Evolutionary conservation across 2,888 invertebrate species (phyloP).

Genomic region (Himalopsyche anomala): DNA sequence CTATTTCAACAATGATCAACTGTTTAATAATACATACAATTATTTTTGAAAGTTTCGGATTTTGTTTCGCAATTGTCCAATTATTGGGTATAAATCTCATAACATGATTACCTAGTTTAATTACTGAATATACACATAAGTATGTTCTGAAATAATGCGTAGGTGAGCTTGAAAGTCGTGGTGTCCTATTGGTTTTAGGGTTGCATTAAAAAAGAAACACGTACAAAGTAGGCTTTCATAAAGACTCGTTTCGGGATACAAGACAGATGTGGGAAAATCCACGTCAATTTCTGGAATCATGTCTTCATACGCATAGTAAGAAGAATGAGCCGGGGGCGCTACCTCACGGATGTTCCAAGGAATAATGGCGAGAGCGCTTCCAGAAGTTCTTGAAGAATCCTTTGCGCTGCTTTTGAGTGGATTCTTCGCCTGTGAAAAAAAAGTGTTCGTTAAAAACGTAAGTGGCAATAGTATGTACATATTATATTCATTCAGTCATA

Average conservation of each 20-base stretch:
- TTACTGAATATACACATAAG: background rate
- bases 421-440: constrained; percentile 80
- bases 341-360: constrained; percentile 89
- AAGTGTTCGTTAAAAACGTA: background rate
- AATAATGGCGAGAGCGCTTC: constrained; percentile 92
- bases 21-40: background rate
- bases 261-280: background rate
- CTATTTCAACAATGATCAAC: constrained; percentile 22
- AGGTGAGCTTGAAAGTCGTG: background rate
- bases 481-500: background rate
- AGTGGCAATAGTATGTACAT: background rate
- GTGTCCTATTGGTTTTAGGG: background rate
- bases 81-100: background rate
- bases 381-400: constrained; percentile 93
- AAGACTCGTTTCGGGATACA: background rate
- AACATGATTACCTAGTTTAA: background rate
- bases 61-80: background rate
- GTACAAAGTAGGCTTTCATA: background rate
- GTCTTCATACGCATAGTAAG: constrained; percentile 10
- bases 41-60: background rate
- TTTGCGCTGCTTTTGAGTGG: constrained; percentile 86
- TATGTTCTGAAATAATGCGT: constrained; percentile 9
- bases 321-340: constrained; percentile 64
- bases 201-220: background rate
- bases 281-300: constrained; percentile 41